phyloP scores from a whole-genome alignment of 1,140 invertebrate genomes.

The Calosoma granatense region DNA sequence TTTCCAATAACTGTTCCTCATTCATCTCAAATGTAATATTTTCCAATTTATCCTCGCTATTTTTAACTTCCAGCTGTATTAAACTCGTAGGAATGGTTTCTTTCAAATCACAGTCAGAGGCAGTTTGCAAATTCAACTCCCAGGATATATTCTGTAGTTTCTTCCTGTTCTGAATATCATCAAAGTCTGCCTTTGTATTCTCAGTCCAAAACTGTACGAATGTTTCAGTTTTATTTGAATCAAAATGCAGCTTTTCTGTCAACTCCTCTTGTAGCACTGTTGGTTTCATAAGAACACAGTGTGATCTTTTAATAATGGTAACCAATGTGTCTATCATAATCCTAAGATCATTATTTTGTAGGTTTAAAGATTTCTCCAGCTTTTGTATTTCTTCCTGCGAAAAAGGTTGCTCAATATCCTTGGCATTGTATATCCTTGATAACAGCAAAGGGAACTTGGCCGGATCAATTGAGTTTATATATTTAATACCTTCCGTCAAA shows the following conservation, averaged over 20 bases:
- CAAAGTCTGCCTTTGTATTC: constrained; percentile 23
- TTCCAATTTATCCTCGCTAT: constrained; percentile 21
- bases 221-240: constrained; percentile 26
- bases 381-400: constrained; percentile 23
- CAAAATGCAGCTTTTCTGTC: constrained; percentile 22
- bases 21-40: constrained; percentile 23
- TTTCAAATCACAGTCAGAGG: constrained; percentile 19
- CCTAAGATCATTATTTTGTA: constrained; percentile 20
- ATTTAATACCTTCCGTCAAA: constrained; percentile 20
- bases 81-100: constrained; percentile 17
- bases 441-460: constrained; percentile 21
- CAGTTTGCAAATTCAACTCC: constrained; percentile 26
- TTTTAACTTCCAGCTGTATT: constrained; percentile 23
- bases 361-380: constrained; percentile 21
- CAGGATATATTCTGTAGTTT: constrained; percentile 25
- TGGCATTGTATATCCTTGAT: constrained; percentile 19
- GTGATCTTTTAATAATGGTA: constrained; percentile 26
- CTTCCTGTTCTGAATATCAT: constrained; percentile 24
- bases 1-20: constrained; percentile 22
- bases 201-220: constrained; percentile 28
- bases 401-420: constrained; percentile 18
- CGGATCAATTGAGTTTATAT: constrained; percentile 24
- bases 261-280: constrained; percentile 25
- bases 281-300: constrained; percentile 28
- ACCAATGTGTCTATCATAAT: constrained; percentile 25